phyloP scores from a whole-genome alignment of 2,888 invertebrate genomes.

The Metalampra italica region DNA sequence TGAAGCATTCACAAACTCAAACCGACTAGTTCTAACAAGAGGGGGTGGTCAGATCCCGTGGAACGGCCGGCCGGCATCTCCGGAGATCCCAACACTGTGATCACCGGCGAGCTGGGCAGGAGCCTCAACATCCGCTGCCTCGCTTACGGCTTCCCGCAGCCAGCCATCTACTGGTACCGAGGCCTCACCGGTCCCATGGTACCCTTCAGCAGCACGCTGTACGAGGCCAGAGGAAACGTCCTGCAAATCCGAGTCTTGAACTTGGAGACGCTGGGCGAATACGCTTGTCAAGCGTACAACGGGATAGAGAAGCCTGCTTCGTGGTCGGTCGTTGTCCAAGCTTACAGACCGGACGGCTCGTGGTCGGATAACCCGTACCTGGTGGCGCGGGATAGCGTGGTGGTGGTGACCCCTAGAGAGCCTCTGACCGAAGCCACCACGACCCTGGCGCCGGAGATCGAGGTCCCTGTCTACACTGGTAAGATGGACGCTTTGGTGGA shows the following conservation, averaged over 20 bases:
- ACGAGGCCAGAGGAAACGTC: conserved; percentile 86
- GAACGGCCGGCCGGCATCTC: conserved; percentile 80
- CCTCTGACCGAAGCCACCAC: conserved; percentile 21
- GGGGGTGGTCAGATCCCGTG: conserved; percentile 77
- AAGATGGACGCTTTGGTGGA: conserved; percentile 31
- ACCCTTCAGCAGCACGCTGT: conserved; percentile 82
- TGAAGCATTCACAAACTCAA: conserved; percentile 27
- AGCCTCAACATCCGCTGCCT: conserved; percentile 87
- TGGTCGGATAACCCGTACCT: conserved; percentile 35
- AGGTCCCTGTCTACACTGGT: conserved; percentile 50
- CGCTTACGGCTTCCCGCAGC: conserved; percentile 89
- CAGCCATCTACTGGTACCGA: conserved; percentile 91
- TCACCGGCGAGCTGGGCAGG: conserved; percentile 84
- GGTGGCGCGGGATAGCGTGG: conserved; percentile 24
- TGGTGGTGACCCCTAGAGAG: conserved; percentile 19
- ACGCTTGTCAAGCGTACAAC: conserved; percentile 94
- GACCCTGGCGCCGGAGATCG: conserved; percentile 26
- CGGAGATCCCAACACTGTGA: conserved; percentile 80
- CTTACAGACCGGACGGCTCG: conserved; percentile 82
- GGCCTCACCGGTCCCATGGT: conserved; percentile 84
- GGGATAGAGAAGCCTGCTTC: conserved; percentile 87
- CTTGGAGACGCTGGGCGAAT: conserved; percentile 87
- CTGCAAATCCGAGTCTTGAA: conserved; percentile 85
- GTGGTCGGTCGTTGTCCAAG: conserved; percentile 85
- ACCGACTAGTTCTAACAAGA: conserved; percentile 36